phyloP scores from a whole-genome alignment of 2,113 vertebrate genomes.

The Sebastes fasciatus region DNA sequence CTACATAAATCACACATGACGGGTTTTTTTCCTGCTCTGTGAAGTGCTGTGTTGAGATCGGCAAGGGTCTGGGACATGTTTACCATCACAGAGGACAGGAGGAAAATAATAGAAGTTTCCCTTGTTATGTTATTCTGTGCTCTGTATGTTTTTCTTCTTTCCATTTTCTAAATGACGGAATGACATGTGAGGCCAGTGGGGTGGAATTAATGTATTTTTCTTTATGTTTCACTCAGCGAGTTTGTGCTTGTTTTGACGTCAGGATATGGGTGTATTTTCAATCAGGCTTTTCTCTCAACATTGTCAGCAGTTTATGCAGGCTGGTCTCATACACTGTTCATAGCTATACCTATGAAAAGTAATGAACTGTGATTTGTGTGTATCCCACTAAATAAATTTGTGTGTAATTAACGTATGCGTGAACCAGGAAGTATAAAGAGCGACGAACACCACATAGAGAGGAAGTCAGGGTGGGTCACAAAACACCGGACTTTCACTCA shows the following conservation, averaged over 20 bases:
- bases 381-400: no score
- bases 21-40: slow-evolving; percentile 25
- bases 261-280: slow-evolving; percentile 40
- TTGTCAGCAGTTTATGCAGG: neutral
- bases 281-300: slow-evolving; percentile 16
- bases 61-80: slow-evolving; percentile 36
- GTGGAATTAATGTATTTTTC: slow-evolving; percentile 53
- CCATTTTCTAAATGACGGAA: slow-evolving; percentile 35
- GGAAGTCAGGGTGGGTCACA: no score
- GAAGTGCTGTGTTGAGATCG: slow-evolving; percentile 45
- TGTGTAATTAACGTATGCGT: no score
- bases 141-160: slow-evolving; percentile 38
- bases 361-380: no score
- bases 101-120: slow-evolving; percentile 73
- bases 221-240: slow-evolving; percentile 34
- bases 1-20: slow-evolving; percentile 55
- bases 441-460: no score
- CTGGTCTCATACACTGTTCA: no score
- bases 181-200: slow-evolving; percentile 27
- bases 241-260: slow-evolving; percentile 23
- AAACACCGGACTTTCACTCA: no score
- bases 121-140: slow-evolving; percentile 35
- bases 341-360: no score
- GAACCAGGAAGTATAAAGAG: no score
- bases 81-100: slow-evolving; percentile 36